phyloP scores from a whole-genome alignment of 2,797 vertebrate genomes.

The Pempheris klunzingeri region DNA sequence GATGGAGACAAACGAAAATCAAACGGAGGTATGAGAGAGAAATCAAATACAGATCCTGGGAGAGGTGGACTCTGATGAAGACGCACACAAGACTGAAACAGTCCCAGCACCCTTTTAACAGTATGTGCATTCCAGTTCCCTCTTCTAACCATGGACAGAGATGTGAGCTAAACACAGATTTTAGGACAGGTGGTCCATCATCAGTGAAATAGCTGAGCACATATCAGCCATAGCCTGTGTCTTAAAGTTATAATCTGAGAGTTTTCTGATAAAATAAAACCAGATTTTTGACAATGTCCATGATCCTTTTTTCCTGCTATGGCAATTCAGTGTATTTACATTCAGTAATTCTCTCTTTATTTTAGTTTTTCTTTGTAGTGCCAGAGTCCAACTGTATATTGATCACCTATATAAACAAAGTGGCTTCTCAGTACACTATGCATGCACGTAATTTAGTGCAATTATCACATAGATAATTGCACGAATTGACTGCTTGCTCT shows the following conservation, averaged over 20 bases:
- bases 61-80: slow-evolving; percentile 35
- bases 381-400: background rate
- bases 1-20: slow-evolving; percentile 63
- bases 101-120: background rate
- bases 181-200: background rate
- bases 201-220: background rate
- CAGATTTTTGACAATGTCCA: background rate
- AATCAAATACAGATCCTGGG: slow-evolving; percentile 50
- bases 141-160: background rate
- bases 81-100: slow-evolving; percentile 5
- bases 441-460: background rate
- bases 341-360: background rate
- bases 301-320: background rate
- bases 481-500: background rate
- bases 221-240: background rate
- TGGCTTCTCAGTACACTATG: background rate
- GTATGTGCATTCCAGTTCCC: background rate
- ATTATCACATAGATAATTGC: background rate
- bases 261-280: background rate
- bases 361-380: background rate
- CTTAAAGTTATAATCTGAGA: background rate
- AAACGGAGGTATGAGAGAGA: slow-evolving; percentile 47
- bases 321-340: background rate
- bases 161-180: background rate
- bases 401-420: background rate